phyloP scores from a whole-genome alignment of 2,888 invertebrate genomes.

The Cryptosula pallasiana region DNA sequence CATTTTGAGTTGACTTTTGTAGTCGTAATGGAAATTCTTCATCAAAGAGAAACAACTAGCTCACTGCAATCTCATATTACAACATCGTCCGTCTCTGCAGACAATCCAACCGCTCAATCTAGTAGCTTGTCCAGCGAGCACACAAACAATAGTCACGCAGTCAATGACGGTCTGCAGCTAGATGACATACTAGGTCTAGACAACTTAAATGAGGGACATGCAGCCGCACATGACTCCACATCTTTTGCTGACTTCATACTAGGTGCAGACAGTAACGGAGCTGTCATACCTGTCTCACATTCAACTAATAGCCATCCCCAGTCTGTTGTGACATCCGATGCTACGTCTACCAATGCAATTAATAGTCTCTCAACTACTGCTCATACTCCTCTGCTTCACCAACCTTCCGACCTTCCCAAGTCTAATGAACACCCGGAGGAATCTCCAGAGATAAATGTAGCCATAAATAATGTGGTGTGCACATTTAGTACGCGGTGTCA shows the following conservation, averaged over 20 bases:
- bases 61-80: conserved; percentile 15
- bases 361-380: too few species aligned
- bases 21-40: conserved; percentile 14
- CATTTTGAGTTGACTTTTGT: too few species aligned
- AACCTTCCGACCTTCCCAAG: too few species aligned
- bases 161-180: neutral
- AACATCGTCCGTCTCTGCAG: neutral
- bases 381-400: too few species aligned
- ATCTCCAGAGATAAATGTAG: conserved; percentile 67
- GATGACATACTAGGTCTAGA: neutral
- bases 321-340: too few species aligned
- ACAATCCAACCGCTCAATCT: neutral
- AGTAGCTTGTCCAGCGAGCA: neutral
- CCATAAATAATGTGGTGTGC: conserved; percentile 95
- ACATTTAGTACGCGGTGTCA: conserved; percentile 95
- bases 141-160: too few species aligned
- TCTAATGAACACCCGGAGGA: too few species aligned
- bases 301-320: too few species aligned
- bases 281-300: too few species aligned
- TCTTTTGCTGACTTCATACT: conserved; percentile 5
- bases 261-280: too few species aligned
- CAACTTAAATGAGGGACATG: neutral
- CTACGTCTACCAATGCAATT: too few species aligned
- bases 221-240: neutral
- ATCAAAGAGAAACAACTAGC: neutral